Percentiles rank a stretch among this genome's conserved stretches.
Evolutionary conservation across 2,113 vertebrate genomes (phyloP).

Genomic region (Siniperca chuatsi): DNA sequence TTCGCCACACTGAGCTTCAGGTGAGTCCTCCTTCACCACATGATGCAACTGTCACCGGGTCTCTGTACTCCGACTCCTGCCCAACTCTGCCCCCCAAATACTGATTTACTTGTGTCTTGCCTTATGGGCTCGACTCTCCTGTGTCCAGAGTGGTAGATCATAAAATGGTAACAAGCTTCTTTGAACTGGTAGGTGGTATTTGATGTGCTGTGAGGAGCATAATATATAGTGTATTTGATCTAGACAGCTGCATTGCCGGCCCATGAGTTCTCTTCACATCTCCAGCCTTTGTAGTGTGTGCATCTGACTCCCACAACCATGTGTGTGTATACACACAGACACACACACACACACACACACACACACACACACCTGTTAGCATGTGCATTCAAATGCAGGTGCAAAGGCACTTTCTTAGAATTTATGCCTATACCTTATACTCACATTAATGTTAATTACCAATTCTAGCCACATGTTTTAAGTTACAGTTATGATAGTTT

Average conservation of each 20-base stretch:
- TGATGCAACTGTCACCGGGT: constrained; percentile 30
- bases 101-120: constrained; percentile 31
- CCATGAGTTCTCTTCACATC: constrained; percentile 54
- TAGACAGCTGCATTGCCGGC: constrained; percentile 38
- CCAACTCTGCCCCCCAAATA: neutral
- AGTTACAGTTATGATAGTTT: neutral
- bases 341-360: constrained; percentile 3
- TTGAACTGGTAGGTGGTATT: constrained; percentile 73
- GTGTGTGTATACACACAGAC: neutral
- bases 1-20: neutral
- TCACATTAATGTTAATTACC: neutral
- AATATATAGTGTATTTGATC: constrained; percentile 59
- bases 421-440: neutral
- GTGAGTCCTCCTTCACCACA: neutral
- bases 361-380: neutral
- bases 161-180: constrained; percentile 65
- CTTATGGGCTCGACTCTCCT: neutral
- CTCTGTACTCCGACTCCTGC: neutral
- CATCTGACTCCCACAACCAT: neutral
- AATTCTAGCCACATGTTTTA: neutral
- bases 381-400: neutral
- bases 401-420: neutral
- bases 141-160: constrained; percentile 49
- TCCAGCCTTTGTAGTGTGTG: constrained; percentile 60
- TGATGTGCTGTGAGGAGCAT: constrained; percentile 61